Percentiles rank a stretch among this genome's conserved stretches.
Evolutionary conservation across 2,113 vertebrate genomes (phyloP).

Genomic region (Motacilla tschutschensis): DNA sequence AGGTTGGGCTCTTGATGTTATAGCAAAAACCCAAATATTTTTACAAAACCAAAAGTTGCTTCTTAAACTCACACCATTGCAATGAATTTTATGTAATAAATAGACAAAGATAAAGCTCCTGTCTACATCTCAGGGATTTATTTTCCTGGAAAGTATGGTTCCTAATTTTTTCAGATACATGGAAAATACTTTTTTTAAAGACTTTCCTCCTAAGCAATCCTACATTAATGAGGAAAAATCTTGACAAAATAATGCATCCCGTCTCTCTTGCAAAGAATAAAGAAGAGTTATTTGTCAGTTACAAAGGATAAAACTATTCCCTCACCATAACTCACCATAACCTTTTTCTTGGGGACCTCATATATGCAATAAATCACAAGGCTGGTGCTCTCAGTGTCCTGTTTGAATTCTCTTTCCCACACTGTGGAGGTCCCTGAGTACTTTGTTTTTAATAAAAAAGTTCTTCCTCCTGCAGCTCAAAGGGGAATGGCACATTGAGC

Average conservation of each 20-base stretch:
- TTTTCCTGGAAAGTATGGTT: background rate
- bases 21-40: background rate
- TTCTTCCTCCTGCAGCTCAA: background rate
- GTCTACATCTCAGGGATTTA: background rate
- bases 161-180: background rate
- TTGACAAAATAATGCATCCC: background rate
- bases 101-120: background rate
- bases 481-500: background rate
- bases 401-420: background rate
- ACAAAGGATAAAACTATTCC: background rate
- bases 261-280: background rate
- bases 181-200: background rate
- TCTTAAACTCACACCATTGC: background rate
- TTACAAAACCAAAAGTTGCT: background rate
- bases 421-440: background rate
- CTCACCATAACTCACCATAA: background rate
- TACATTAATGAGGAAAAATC: background rate
- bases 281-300: background rate
- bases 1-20: background rate
- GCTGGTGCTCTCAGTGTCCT: background rate
- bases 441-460: background rate
- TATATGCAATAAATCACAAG: background rate
- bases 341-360: background rate
- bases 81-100: background rate
- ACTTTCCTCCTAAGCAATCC: background rate